Percentiles rank a stretch among this genome's conserved stretches.
phyloP scores from a whole-genome alignment of 2,888 invertebrate species.

The Sturmia bella region DNA sequence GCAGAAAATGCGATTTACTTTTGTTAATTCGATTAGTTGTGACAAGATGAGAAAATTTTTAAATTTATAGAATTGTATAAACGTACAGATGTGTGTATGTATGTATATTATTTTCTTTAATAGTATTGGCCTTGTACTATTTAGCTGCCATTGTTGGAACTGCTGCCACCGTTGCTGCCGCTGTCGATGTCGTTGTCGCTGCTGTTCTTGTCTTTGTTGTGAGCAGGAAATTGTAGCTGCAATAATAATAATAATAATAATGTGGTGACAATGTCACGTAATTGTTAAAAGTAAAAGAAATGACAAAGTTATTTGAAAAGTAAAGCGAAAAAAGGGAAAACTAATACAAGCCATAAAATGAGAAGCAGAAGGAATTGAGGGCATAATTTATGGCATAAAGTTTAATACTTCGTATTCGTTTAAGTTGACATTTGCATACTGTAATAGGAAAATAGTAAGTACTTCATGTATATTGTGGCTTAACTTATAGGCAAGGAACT shows the following conservation, averaged over 20 bases:
- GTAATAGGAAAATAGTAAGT: constrained; percentile 57
- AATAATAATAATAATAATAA: constrained; percentile 54
- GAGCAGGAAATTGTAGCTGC: constrained; percentile 11
- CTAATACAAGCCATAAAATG: constrained; percentile 10
- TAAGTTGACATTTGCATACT: constrained; percentile 67
- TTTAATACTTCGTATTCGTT: constrained; percentile 58
- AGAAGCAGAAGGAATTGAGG: constrained; percentile 35
- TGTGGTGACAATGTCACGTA: constrained; percentile 69
- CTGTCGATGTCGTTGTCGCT: constrained; percentile 6
- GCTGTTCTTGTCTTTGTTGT: constrained; percentile 30
- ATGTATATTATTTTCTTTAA: constrained; percentile 5
- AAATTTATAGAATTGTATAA: constrained; percentile 1
- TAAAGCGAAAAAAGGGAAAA: constrained; percentile 2
- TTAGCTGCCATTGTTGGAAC: constrained; percentile 1
- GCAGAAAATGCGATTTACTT: constrained; percentile 66
- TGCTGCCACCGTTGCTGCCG: neutral
- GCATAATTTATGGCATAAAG: constrained; percentile 65
- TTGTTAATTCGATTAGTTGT: constrained; percentile 67
- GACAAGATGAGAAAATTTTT: constrained; percentile 47
- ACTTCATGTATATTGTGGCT: constrained; percentile 47
- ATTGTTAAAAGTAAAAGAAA: constrained; percentile 56
- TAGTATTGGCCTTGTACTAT: constrained; percentile 38
- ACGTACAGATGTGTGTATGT: neutral
- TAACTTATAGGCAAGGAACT: constrained; percentile 21
- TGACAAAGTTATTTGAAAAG: constrained; percentile 56